Evolutionary conservation across 2,888 invertebrate genomes (phyloP), one percentile per base, ranked within the genome.

Genomic region (Diarsia rubi): DNA sequence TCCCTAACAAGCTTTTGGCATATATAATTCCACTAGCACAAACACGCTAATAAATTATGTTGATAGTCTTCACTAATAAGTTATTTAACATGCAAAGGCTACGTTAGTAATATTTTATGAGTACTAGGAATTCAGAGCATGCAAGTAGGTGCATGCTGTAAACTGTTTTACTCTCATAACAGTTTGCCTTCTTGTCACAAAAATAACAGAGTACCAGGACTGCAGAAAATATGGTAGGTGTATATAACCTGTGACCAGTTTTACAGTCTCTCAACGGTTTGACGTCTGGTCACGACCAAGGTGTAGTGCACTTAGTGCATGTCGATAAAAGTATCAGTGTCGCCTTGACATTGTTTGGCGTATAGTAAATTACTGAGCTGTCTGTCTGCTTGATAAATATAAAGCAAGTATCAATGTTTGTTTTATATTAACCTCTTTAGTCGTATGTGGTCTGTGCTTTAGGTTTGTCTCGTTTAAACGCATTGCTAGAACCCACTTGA

Each of bases 281-380:
- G 62, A 71, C 70, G 82, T 67, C 60, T 70, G 67, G 83, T 73
- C 82, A 76, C 73, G 83, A 76, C 47, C 44, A 52, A 69, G 62
- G 16, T 42, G 44, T 31, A 72, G 27, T 73, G 76, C 82, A 73
- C 76, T 83, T 44, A 73, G 59, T 76, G 77, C 68, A 80, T 69
- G 75, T 54, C 73, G 77, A 82, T 83, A 80, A 82, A 84, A 84
- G 79, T 70, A 59, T 82, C 64, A 65, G 73, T 71, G 66, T 84
- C 84, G 52, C 85, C 84, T 84, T 84, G 84, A 82, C 84, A 84
- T 82, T 82, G 82, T 85, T 84, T 66, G 66, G 54, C 75, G 69
- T 73, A 37, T 62, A 83, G 69, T 69, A 75, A 78, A 75, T 75
- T 73, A 68, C 57, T 60, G 11, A 81, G 67, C 74, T 81, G 71